These are phyloP conservation scores for Lepidocolaptes lacrymiger DNA, from an alignment of 2,797 vertebrate genomes.

Conservation along the genomic window DNA sequence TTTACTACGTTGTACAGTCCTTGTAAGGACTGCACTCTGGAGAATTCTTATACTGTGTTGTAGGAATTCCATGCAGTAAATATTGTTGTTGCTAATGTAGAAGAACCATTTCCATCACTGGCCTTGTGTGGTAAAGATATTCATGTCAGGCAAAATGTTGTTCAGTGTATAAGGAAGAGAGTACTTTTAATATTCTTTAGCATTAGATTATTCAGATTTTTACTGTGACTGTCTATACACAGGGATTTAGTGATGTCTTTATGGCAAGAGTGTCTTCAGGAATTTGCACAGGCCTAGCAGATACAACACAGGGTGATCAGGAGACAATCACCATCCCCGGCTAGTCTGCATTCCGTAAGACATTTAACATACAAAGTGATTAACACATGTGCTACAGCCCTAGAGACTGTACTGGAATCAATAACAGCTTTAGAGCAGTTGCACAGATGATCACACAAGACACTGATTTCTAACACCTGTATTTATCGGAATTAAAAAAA, in stretches of 20 bases:
- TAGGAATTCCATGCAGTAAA: slow-evolving; percentile 1
- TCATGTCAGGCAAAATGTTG: not conserved
- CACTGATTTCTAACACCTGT: not conserved
- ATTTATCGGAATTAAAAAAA: not conserved
- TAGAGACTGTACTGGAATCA: not conserved
- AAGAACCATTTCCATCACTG: not conserved
- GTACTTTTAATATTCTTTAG: not conserved
- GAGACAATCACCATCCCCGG: not conserved
- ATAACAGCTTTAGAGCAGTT: not conserved
- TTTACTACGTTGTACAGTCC: not conserved
- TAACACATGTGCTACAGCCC: not conserved
- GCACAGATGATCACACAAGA: not conserved
- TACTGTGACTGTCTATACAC: not conserved
- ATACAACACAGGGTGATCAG: not conserved
- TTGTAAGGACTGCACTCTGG: slow-evolving; percentile 33
- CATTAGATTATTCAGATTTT: not conserved
- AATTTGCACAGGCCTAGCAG: not conserved
- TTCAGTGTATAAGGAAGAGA: not conserved
- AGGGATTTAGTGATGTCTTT: not conserved
- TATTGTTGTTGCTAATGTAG: not conserved
- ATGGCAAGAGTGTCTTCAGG: not conserved
- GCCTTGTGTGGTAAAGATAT: not conserved
- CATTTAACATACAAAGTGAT: not conserved
- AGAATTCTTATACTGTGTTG: slow-evolving; percentile 9
- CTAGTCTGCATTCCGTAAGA: not conserved